phyloP scores from a whole-genome alignment of 2,797 vertebrate genomes.

The Protosalanx chinensis region DNA sequence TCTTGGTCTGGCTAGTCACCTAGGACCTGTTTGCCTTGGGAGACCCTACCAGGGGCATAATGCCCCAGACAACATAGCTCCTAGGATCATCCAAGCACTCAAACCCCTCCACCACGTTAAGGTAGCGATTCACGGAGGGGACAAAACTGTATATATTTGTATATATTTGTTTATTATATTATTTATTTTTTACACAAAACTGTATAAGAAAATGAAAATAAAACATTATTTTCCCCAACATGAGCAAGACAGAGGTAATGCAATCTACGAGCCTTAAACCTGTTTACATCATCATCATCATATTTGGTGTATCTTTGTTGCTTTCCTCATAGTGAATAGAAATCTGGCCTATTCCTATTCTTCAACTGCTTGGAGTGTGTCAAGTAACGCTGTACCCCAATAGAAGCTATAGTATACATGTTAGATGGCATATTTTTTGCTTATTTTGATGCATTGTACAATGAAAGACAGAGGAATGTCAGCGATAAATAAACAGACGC shows the following conservation, averaged over 20 bases:
- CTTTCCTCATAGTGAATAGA: not conserved
- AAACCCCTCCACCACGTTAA: too few relatives aligned
- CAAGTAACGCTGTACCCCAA: not conserved
- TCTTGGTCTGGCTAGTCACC: too few relatives aligned
- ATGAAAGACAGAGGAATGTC: conserved; percentile 53
- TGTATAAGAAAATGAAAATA: too few relatives aligned
- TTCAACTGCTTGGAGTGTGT: not conserved
- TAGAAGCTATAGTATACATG: not conserved
- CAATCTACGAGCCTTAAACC: not conserved
- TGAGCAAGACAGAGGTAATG: not conserved
- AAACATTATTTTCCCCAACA: not conserved
- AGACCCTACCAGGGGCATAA: too few relatives aligned
- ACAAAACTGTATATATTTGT: too few relatives aligned
- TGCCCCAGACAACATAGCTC: too few relatives aligned
- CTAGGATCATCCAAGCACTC: too few relatives aligned
- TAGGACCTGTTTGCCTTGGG: too few relatives aligned
- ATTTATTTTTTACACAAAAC: too few relatives aligned
- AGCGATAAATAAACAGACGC: conserved; percentile 16
- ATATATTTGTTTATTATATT: too few relatives aligned
- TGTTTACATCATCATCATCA: not conserved
- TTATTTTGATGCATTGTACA: conserved; percentile 24
- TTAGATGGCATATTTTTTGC: too few relatives aligned
- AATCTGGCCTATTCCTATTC: not conserved
- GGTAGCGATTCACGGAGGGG: too few relatives aligned
- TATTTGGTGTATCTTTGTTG: not conserved